Conservation (phyloP, 2,113 vertebrate species). For the Macquaria ambigua region DNA sequence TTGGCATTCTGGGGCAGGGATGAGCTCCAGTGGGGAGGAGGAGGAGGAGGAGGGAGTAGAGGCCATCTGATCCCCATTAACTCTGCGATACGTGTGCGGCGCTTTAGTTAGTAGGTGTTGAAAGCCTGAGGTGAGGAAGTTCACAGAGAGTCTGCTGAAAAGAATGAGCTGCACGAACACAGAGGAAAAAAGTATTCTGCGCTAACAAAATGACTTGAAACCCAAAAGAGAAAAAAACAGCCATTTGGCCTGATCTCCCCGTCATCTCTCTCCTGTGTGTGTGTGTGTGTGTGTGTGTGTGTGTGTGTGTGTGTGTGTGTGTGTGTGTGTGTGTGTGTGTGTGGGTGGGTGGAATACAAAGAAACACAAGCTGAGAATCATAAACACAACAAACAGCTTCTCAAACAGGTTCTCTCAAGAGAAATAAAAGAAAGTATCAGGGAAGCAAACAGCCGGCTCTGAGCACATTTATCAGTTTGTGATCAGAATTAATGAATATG, state of each 20-base stretch:
- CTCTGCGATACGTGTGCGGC: not conserved
- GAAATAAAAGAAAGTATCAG: not conserved
- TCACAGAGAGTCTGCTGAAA: conserved; percentile 28
- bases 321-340: not conserved
- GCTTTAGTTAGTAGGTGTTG: conserved; percentile 39
- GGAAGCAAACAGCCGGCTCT: not conserved
- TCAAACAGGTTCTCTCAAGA: conserved; percentile 9
- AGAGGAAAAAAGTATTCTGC: not conserved
- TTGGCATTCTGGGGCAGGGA: not conserved
- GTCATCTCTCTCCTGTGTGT: not conserved
- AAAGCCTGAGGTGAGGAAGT: conserved; percentile 46
- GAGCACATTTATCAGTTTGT: not conserved
- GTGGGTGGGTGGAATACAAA: not conserved
- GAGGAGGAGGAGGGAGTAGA: conserved; percentile 14
- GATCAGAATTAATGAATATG: not conserved
- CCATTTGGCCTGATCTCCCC: conserved; percentile 30
- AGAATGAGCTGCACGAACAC: conserved; percentile 1
- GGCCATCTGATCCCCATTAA: conserved; percentile 63
- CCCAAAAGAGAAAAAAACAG: not conserved
- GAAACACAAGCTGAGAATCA: not conserved
- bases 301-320: not conserved
- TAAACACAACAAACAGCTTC: not conserved
- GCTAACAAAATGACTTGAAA: not conserved
- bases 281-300: not conserved
- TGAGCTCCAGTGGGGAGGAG: conserved; percentile 10